Percentiles rank a stretch among this genome's conserved stretches.
These are phyloP conservation scores for Thalassophryne amazonica DNA, from an alignment of 2,797 vertebrate species.

Conservation along the genomic window DNA sequence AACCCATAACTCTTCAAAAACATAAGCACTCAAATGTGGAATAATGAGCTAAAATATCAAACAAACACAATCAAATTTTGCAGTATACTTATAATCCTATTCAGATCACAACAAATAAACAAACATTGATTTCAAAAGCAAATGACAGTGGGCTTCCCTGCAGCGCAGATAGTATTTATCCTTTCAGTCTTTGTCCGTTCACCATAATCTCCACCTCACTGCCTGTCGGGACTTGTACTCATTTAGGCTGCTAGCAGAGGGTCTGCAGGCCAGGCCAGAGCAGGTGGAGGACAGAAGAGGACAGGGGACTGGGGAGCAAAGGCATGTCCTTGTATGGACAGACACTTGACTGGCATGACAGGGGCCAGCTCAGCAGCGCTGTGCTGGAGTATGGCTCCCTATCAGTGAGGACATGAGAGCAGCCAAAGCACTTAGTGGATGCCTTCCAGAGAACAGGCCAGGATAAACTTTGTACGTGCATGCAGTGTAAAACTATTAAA, in stretches of 20 bases:
- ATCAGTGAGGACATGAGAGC: slow-evolving; percentile 57
- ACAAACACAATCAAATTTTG: too few species aligned
- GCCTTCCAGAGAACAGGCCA: slow-evolving; percentile 64
- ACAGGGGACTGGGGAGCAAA: slow-evolving; percentile 52
- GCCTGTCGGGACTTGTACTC: slow-evolving; percentile 28
- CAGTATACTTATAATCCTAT: too few species aligned
- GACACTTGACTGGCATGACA: slow-evolving; percentile 71
- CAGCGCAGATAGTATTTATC: slow-evolving; percentile 3
- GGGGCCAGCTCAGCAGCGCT: slow-evolving; percentile 51
- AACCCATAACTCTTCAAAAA: too few species aligned
- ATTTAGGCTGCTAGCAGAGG: slow-evolving; percentile 41
- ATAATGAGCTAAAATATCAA: too few species aligned
- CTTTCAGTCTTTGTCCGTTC: slow-evolving; percentile 12
- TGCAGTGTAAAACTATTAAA: slow-evolving; percentile 13
- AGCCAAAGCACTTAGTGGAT: slow-evolving; percentile 63
- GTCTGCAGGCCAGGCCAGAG: slow-evolving; percentile 31
- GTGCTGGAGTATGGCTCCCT: slow-evolving; percentile 51
- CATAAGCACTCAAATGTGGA: too few species aligned
- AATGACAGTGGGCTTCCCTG: slow-evolving; percentile 7
- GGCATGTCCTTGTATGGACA: slow-evolving; percentile 74
- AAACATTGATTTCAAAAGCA: slow-evolving; percentile 31
- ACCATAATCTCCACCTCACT: slow-evolving; percentile 14
- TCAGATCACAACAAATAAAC: too few species aligned
- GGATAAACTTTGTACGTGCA: slow-evolving; percentile 36
- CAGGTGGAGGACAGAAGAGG: slow-evolving; percentile 49